Evolutionary conservation across 1,140 invertebrate genomes (phyloP).

Genomic region (Drosophila tristis): DNA sequence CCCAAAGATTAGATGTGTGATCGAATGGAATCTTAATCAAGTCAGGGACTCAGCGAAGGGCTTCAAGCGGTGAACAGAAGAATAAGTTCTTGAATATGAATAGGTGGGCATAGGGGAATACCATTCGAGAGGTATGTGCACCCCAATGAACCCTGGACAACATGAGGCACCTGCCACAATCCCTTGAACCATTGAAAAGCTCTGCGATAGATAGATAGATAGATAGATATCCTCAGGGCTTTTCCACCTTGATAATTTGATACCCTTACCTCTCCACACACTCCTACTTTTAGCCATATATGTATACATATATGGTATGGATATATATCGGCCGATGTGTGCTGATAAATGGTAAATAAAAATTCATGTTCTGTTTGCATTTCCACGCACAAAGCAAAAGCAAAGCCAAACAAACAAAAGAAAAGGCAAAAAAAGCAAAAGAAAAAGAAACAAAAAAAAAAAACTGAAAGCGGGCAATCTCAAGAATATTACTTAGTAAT

Average conservation of each 20-base stretch:
- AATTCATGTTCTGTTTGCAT: constrained; percentile 59
- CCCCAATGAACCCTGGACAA: too few relatives aligned
- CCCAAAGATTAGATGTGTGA: too few relatives aligned
- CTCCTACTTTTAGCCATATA: neutral
- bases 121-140: too few relatives aligned
- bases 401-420: constrained; percentile 23
- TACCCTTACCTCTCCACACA: constrained; percentile 6
- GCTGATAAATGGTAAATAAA: constrained; percentile 51
- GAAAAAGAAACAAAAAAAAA: constrained; percentile 13
- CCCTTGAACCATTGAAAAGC: too few relatives aligned
- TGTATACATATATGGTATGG: neutral
- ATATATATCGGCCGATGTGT: constrained; percentile 27
- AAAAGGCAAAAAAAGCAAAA: constrained; percentile 23
- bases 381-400: constrained; percentile 33
- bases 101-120: too few relatives aligned
- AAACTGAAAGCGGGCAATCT: neutral
- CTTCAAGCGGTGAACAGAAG: too few relatives aligned
- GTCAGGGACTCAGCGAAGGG: too few relatives aligned
- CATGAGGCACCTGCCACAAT: too few relatives aligned
- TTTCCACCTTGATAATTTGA: constrained; percentile 24
- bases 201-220: too few relatives aligned
- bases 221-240: too few relatives aligned
- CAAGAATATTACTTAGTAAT: constrained; percentile 70
- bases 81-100: too few relatives aligned
- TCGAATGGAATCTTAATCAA: too few relatives aligned